phyloP scores from a whole-genome alignment of 2,113 vertebrate genomes.

The Dascyllus trimaculatus region DNA sequence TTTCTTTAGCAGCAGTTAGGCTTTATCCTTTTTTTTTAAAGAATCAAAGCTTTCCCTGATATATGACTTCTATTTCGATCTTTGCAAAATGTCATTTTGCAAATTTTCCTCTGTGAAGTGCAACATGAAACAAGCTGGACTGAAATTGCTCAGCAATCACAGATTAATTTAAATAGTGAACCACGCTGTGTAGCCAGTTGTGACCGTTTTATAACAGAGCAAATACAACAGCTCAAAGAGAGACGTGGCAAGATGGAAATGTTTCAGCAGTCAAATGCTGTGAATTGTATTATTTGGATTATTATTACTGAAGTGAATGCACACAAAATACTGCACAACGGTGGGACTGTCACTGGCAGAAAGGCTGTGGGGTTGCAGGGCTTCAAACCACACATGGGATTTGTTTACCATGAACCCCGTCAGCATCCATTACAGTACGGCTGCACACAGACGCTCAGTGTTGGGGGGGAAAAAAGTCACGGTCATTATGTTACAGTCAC shows the following conservation, averaged over 20 bases:
- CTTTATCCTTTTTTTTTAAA: background rate
- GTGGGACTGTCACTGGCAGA: background rate
- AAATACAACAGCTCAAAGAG: background rate
- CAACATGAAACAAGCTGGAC: background rate
- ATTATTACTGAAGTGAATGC: background rate
- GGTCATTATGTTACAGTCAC: conserved; percentile 1
- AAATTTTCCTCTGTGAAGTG: background rate
- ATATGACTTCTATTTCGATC: conserved; percentile 4
- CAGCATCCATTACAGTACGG: conserved; percentile 30
- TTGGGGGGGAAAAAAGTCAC: background rate
- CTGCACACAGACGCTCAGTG: background rate
- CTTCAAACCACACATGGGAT: conserved; percentile 20
- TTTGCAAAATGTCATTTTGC: conserved; percentile 51
- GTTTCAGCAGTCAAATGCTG: conserved; percentile 1
- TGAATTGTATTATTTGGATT: background rate
- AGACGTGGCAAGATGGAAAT: conserved; percentile 11
- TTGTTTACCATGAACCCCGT: conserved; percentile 22
- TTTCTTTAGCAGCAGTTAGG: background rate
- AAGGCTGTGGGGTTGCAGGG: background rate
- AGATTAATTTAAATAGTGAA: conserved; percentile 2
- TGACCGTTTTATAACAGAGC: background rate
- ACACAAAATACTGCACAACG: background rate
- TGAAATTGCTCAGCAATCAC: conserved; percentile 31
- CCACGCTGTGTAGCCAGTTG: background rate
- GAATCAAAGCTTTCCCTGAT: conserved; percentile 7